These are phyloP conservation scores for Bubo bubo DNA, from an alignment of 2,113 vertebrate species.

Conservation along the genomic window DNA sequence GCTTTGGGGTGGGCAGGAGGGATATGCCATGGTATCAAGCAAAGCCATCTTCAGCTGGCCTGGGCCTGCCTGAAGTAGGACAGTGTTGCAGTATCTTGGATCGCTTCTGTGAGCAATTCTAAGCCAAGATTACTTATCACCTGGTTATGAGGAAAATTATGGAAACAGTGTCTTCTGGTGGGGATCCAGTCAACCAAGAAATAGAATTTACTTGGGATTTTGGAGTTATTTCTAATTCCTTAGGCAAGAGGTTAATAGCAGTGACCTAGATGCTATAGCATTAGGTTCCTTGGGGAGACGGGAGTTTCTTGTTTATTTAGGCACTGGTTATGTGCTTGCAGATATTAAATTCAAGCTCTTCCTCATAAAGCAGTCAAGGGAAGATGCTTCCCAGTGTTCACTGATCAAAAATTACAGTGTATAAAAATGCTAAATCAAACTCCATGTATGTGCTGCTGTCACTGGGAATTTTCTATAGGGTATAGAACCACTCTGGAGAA, in stretches of 20 bases:
- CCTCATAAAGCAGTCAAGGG: background rate
- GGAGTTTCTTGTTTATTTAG: background rate
- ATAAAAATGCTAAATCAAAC: background rate
- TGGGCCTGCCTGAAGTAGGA: background rate
- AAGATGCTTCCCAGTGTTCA: background rate
- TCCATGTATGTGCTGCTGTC: background rate
- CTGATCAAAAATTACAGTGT: background rate
- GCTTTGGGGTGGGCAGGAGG: background rate
- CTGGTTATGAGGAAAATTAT: background rate
- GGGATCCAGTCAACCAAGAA: background rate
- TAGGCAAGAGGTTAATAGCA: background rate
- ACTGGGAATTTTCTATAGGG: background rate
- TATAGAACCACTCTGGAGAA: background rate
- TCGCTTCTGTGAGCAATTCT: background rate
- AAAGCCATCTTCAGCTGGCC: background rate
- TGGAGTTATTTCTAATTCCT: background rate
- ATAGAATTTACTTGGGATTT: background rate
- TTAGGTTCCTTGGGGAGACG: background rate
- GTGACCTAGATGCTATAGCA: background rate
- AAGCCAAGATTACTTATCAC: background rate
- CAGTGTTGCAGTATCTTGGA: background rate
- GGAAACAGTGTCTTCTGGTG: background rate
- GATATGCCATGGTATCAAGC: no score
- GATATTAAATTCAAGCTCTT: constrained; percentile 18
- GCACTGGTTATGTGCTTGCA: background rate